These are phyloP conservation scores for Gasterosteus nipponicus DNA, from an alignment of 2,113 vertebrate species.

Conservation along the genomic window DNA sequence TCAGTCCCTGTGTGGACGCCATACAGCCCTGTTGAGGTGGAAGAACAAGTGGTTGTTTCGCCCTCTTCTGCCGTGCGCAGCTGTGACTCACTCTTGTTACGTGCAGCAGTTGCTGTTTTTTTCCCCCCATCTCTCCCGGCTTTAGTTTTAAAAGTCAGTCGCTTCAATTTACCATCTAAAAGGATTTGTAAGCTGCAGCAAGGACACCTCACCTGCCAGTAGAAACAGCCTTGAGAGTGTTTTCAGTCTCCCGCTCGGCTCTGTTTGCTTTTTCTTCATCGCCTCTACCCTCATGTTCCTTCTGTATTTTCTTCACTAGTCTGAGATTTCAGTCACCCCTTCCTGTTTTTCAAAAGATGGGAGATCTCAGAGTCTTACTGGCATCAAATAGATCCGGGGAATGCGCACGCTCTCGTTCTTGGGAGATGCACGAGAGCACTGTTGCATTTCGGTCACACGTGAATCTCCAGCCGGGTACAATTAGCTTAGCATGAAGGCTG, in stretches of 20 bases:
- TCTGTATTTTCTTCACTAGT: slow-evolving; percentile 8
- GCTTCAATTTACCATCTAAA: slow-evolving; percentile 59
- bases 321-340: neutral
- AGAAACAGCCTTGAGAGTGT: slow-evolving; percentile 50
- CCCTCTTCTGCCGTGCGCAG: slow-evolving; percentile 25
- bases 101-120: slow-evolving; percentile 38
- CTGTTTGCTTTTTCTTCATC: neutral
- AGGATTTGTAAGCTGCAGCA: slow-evolving; percentile 47
- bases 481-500: neutral
- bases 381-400: neutral
- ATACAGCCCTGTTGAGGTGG: slow-evolving; percentile 2
- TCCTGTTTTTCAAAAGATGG: neutral
- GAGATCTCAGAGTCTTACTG: neutral
- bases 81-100: slow-evolving; percentile 38
- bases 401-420: neutral
- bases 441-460: neutral
- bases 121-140: slow-evolving; percentile 36
- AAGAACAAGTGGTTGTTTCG: slow-evolving; percentile 24
- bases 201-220: slow-evolving; percentile 45
- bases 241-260: slow-evolving; percentile 22
- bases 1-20: neutral
- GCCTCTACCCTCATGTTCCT: neutral
- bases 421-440: neutral
- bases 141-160: slow-evolving; percentile 46
- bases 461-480: neutral